A percentile compares a stretch with the other conserved stretches of the same genome.
phyloP scores from a whole-genome alignment of 2,888 invertebrate species.

The Lutraria lutraria region DNA sequence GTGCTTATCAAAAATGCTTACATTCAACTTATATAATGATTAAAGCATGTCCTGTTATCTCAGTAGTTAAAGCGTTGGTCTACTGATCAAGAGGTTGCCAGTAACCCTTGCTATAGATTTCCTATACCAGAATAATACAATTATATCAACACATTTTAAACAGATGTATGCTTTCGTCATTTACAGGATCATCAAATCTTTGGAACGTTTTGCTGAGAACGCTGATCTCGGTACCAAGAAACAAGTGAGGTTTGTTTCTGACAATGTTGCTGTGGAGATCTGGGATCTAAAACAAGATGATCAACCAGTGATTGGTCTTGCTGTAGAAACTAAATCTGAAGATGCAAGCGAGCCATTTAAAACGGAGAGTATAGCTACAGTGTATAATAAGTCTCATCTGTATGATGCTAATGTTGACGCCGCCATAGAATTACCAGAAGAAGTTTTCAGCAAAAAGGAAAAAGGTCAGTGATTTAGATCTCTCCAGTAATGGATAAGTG shows the following conservation, averaged over 20 bases:
- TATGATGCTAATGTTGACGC: conserved; percentile 74
- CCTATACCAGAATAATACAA: too few species aligned
- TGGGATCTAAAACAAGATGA: conserved; percentile 74
- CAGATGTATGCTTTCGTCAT: neutral
- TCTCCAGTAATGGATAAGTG: neutral
- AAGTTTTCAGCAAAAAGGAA: conserved; percentile 70
- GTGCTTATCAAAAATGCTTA: too few species aligned
- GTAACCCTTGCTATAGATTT: too few species aligned
- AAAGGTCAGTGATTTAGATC: conserved; percentile 59
- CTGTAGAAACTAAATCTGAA: conserved; percentile 63
- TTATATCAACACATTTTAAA: too few species aligned
- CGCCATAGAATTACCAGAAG: conserved; percentile 79
- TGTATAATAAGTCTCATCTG: conserved; percentile 72
- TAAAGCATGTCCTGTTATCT: too few species aligned
- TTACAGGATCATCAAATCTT: conserved; percentile 74
- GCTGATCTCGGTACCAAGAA: conserved; percentile 68
- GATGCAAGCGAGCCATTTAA: conserved; percentile 54
- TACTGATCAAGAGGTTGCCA: too few species aligned
- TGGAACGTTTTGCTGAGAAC: conserved; percentile 77
- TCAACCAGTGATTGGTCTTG: conserved; percentile 79
- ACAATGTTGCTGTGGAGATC: conserved; percentile 80
- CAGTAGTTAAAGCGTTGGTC: too few species aligned
- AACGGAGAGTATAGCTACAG: conserved; percentile 68
- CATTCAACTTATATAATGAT: too few species aligned
- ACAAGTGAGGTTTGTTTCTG: conserved; percentile 73